Percentiles rank a stretch among this genome's conserved stretches.
phyloP scores from a whole-genome alignment of 2,797 vertebrate species.

The Sciurus carolinensis region DNA sequence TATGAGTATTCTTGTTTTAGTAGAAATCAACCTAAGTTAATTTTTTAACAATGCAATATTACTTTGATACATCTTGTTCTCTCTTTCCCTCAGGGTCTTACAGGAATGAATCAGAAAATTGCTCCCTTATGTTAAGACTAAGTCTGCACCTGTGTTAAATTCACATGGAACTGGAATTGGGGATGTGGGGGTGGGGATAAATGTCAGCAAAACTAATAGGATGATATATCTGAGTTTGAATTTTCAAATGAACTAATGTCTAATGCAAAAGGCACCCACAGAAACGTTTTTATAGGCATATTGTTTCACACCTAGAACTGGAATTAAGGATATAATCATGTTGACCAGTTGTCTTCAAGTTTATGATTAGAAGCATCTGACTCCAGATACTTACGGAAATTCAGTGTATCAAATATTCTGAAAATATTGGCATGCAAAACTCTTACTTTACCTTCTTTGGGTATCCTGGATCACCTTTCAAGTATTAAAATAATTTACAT shows the following conservation, averaged over 20 bases:
- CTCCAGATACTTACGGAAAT: conserved; percentile 70
- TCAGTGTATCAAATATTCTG: conserved; percentile 73
- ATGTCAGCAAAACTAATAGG: conserved; percentile 84
- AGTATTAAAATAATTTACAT: conserved; percentile 20
- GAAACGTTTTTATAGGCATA: conserved; percentile 86
- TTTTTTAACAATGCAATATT: conserved; percentile 89
- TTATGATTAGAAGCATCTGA: conserved; percentile 75
- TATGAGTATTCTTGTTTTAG: conserved; percentile 71
- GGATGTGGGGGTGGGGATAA: conserved; percentile 81
- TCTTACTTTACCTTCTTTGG: conserved; percentile 60
- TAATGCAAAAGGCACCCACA: conserved; percentile 65
- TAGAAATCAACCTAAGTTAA: conserved; percentile 87
- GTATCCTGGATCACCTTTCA: conserved; percentile 35
- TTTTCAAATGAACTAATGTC: conserved; percentile 80
- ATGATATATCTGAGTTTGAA: conserved; percentile 84
- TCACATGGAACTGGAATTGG: conserved; percentile 85
- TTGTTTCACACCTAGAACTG: conserved; percentile 80
- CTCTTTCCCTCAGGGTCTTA: conserved; percentile 90
- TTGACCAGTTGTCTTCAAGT: conserved; percentile 83
- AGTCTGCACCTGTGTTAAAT: conserved; percentile 91
- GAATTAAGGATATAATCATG: conserved; percentile 71
- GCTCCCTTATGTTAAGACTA: conserved; percentile 88
- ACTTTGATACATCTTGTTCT: conserved; percentile 89
- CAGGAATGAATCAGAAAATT: conserved; percentile 91
- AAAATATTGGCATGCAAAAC: conserved; percentile 85